Conservation (phyloP, 2,797 vertebrate species). For the Malacoraja senta region DNA sequence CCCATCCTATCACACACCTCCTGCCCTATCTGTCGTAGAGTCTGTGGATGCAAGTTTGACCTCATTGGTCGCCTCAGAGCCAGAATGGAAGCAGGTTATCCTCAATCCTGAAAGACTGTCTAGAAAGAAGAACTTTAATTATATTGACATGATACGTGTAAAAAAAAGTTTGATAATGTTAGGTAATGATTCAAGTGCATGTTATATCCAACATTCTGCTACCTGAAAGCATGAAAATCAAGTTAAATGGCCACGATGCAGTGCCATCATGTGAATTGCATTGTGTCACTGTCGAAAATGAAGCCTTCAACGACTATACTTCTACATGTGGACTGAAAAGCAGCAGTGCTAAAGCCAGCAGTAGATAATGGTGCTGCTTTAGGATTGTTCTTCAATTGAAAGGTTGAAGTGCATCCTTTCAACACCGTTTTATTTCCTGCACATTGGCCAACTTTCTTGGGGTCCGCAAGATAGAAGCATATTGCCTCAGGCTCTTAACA, state of each 20-base stretch:
- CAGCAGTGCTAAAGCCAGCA: constrained; percentile 57
- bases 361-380: constrained; percentile 55
- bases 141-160: background rate
- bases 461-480: constrained; percentile 41
- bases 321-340: constrained; percentile 60
- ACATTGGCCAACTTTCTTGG: constrained; percentile 43
- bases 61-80: too few species aligned
- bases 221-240: constrained; percentile 25
- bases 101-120: background rate
- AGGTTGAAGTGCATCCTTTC: constrained; percentile 75
- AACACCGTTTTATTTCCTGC: constrained; percentile 57
- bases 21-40: too few species aligned
- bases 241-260: constrained; percentile 45
- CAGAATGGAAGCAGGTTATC: too few species aligned
- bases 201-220: background rate
- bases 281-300: constrained; percentile 50
- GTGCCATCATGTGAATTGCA: constrained; percentile 56
- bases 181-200: background rate
- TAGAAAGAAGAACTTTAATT: background rate
- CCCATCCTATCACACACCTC: too few species aligned
- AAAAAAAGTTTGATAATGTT: background rate
- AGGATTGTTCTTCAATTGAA: constrained; percentile 63
- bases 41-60: too few species aligned
- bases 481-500: constrained; percentile 53
- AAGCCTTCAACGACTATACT: constrained; percentile 60